phyloP scores from a whole-genome alignment of 2,888 invertebrate species.

The Drosophila emarginata region DNA sequence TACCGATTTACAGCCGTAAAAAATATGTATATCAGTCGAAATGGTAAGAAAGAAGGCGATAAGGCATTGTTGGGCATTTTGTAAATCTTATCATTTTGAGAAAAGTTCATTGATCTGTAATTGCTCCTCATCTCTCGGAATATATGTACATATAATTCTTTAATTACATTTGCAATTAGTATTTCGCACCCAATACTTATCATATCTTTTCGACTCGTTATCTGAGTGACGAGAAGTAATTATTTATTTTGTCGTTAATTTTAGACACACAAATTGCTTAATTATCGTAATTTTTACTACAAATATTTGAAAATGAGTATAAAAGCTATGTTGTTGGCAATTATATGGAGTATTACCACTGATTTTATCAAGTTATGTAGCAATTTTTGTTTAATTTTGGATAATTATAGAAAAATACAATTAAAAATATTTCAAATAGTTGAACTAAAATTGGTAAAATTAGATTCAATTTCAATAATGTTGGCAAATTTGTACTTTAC shows the following conservation, averaged over 20 bases:
- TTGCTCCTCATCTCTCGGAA: background rate
- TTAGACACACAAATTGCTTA: slow-evolving; percentile 24
- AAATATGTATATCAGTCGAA: background rate
- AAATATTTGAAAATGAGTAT: slow-evolving; percentile 27
- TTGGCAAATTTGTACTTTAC: no score
- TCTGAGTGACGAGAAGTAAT: slow-evolving; percentile 12
- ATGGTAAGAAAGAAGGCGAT: background rate
- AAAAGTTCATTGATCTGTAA: slow-evolving; percentile 8
- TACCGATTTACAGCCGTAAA: background rate
- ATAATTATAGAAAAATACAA: background rate
- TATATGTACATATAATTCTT: background rate
- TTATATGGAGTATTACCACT: slow-evolving; percentile 14
- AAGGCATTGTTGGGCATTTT: background rate
- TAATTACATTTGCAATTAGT: background rate
- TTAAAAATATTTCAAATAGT: background rate
- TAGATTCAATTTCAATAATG: no score
- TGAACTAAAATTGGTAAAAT: no score
- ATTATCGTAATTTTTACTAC: slow-evolving; percentile 10
- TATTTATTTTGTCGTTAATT: background rate
- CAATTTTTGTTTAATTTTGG: background rate
- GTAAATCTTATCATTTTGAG: slow-evolving; percentile 10
- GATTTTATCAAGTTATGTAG: background rate
- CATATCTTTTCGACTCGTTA: slow-evolving; percentile 13
- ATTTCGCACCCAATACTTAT: background rate
- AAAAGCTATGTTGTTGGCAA: slow-evolving; percentile 7